Evolutionary conservation across 92 coral and sea anemone genomes (phyloP).

Genomic region (Zoanthus sansibaricus): DNA sequence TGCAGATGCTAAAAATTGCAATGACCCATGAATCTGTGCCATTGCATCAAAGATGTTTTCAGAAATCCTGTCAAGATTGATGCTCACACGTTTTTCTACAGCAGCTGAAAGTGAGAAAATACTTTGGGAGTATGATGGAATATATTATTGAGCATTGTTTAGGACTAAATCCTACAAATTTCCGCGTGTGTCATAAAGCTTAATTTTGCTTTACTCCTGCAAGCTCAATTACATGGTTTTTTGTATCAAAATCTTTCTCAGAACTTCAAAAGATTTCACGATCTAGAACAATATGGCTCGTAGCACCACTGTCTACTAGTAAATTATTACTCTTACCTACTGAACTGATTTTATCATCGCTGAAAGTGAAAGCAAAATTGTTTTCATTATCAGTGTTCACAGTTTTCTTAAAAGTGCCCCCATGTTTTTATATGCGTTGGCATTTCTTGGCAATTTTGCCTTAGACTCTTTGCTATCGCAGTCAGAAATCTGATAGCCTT

Average conservation of each 20-base stretch:
- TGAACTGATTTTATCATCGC: background rate
- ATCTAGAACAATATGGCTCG: conserved; percentile 16
- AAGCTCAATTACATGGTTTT: background rate
- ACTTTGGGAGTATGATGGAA: no score
- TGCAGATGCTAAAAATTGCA: no score
- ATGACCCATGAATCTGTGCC: no score
- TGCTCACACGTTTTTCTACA: no score
- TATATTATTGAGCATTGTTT: no score
- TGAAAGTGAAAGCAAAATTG: conserved; percentile 3
- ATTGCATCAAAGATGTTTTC: no score
- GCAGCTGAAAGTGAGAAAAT: no score
- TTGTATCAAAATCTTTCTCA: background rate
- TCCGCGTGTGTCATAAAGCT: no score
- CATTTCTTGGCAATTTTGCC: conserved; percentile 3
- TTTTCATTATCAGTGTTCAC: conserved; percentile 5
- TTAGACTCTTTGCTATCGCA: background rate
- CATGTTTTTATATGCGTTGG: background rate
- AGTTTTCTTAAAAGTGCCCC: background rate
- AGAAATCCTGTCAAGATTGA: no score
- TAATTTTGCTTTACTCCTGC: no score
- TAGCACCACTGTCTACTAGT: conserved; percentile 22
- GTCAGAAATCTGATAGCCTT: conserved; percentile 4
- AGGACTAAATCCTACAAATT: no score
- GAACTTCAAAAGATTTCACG: background rate
- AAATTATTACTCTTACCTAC: conserved; percentile 1